Conservation (phyloP, 1,140 invertebrate genomes). For the Ladona fulva region DNA sequence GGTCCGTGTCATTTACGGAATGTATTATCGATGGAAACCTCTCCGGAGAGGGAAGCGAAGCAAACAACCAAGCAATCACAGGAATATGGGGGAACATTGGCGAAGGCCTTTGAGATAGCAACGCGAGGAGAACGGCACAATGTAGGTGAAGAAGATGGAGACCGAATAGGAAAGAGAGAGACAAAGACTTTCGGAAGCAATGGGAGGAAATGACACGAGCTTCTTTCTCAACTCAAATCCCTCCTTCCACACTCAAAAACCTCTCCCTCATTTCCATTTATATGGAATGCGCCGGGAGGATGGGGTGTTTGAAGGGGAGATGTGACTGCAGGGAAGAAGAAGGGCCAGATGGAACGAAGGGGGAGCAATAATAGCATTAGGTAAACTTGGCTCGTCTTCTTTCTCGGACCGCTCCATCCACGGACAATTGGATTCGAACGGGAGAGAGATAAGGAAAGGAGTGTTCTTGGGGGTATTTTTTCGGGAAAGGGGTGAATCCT, state of each 20-base stretch:
- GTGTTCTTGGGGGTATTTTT: background rate
- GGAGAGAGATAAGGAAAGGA: background rate
- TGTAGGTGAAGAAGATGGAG: too few species aligned
- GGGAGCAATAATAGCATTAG: background rate
- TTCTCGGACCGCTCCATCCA: background rate
- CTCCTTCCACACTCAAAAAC: background rate
- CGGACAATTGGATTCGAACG: background rate
- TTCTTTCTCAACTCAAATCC: background rate
- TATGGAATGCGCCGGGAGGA: background rate
- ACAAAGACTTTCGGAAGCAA: background rate
- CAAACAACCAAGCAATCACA: too few species aligned
- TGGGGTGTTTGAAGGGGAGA: background rate
- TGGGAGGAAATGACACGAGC: background rate
- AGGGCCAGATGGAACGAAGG: background rate
- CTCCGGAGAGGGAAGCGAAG: too few species aligned
- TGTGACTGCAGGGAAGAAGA: background rate
- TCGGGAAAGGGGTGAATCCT: background rate
- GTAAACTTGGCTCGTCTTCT: background rate
- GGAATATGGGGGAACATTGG: too few species aligned
- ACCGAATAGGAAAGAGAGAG: background rate
- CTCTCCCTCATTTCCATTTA: constrained; percentile 3
- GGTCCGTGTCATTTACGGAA: too few species aligned
- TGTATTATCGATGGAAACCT: too few species aligned
- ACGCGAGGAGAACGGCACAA: too few species aligned
- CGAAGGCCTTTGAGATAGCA: too few species aligned